Evolutionary conservation across 2,797 vertebrate species (phyloP).

Genomic region (Lacerta agilis): DNA sequence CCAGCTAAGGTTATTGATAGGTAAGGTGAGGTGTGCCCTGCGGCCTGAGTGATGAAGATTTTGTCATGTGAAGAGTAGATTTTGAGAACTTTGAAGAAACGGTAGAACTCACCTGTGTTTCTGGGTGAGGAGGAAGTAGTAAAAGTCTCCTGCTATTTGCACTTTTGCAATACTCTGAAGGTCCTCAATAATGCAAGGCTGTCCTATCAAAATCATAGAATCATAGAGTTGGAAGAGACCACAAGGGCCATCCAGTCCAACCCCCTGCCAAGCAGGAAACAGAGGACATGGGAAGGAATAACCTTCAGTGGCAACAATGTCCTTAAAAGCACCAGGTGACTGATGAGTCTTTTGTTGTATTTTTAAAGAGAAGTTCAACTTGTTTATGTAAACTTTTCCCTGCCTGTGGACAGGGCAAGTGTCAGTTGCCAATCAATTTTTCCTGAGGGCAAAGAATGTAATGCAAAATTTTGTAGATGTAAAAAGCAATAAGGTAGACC

Average conservation of each 20-base stretch:
- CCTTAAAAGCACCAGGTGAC: neutral
- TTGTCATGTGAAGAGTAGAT: neutral
- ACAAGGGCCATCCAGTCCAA: too few relatives aligned
- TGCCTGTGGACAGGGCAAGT: neutral
- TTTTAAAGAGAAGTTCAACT: neutral
- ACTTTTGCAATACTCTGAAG: neutral
- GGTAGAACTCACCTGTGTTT: neutral
- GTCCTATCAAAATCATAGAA: constrained; percentile 48
- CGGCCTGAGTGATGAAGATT: neutral
- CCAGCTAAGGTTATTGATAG: neutral
- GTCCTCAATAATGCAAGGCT: constrained; percentile 26
- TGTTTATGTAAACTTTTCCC: constrained; percentile 22
- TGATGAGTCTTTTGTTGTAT: neutral
- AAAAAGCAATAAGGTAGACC: neutral
- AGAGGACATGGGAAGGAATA: constrained; percentile 16
- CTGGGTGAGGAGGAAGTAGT: neutral
- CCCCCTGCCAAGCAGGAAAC: neutral
- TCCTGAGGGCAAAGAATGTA: constrained; percentile 4
- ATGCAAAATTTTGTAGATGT: constrained; percentile 7
- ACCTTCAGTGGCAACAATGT: constrained; percentile 11
- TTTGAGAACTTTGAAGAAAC: neutral
- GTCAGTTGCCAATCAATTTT: neutral
- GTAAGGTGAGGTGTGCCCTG: neutral
- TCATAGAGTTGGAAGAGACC: too few relatives aligned
- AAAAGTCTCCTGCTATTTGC: neutral